These are phyloP conservation scores for Anguilla japonica DNA, from an alignment of 2,113 vertebrate genomes.

Conservation along the genomic window DNA sequence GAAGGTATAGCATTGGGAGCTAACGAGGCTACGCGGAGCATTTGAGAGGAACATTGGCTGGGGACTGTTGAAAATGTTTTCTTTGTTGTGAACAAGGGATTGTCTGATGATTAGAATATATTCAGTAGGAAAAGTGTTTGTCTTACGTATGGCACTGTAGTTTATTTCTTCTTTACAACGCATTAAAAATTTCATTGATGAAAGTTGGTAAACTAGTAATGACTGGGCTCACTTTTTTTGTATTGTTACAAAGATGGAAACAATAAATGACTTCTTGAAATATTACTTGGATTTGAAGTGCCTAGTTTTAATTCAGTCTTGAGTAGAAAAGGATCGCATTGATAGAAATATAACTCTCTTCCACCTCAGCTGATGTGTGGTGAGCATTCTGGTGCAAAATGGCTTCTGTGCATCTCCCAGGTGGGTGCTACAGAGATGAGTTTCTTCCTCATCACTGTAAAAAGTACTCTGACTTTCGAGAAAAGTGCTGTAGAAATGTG, in stretches of 20 bases:
- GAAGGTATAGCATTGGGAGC: slow-evolving; percentile 46
- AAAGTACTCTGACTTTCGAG: too few relatives aligned
- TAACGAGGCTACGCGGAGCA: slow-evolving; percentile 55
- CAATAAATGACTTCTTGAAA: slow-evolving; percentile 65
- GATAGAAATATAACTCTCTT: too few relatives aligned
- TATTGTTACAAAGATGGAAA: slow-evolving; percentile 66
- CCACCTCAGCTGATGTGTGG: too few relatives aligned
- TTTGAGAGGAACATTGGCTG: slow-evolving; percentile 67
- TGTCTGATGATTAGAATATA: slow-evolving; percentile 86
- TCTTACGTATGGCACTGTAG: slow-evolving; percentile 94
- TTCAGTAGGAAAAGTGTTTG: slow-evolving; percentile 85
- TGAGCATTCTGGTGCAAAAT: too few relatives aligned
- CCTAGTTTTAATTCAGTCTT: not conserved
- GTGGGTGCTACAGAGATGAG: too few relatives aligned
- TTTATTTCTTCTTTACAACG: slow-evolving; percentile 84
- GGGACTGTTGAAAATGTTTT: slow-evolving; percentile 76
- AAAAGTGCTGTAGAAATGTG: too few relatives aligned
- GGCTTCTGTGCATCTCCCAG: too few relatives aligned
- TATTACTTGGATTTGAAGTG: slow-evolving; percentile 16
- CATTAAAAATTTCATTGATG: slow-evolving; percentile 81
- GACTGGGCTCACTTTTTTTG: slow-evolving; percentile 71
- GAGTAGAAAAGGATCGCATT: too few relatives aligned
- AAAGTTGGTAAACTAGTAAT: slow-evolving; percentile 61
- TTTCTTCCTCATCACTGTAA: too few relatives aligned
- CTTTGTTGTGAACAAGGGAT: slow-evolving; percentile 62